Conservation (phyloP, 2,113 vertebrate genomes). For the Acrocephalus kingi region DNA sequence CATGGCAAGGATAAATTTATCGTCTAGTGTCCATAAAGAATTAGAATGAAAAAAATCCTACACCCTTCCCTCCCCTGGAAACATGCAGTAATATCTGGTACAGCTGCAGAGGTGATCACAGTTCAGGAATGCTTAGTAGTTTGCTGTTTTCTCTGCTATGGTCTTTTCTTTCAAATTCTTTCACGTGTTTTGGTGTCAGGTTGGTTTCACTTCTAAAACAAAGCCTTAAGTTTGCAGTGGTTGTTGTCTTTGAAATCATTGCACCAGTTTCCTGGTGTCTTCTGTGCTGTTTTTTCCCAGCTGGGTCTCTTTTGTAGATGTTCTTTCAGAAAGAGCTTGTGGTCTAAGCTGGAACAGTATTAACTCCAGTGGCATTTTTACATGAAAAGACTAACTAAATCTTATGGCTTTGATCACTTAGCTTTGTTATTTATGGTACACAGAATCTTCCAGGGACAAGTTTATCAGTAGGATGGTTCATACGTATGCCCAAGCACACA, state of each 20-base stretch:
- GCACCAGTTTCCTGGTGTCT: neutral
- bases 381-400: neutral
- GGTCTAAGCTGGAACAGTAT: neutral
- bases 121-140: neutral
- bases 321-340: neutral
- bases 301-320: neutral
- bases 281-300: neutral
- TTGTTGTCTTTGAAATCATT: neutral
- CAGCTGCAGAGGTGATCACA: fast-evolving
- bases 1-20: neutral
- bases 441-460: neutral
- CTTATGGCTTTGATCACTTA: neutral
- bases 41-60: neutral
- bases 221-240: neutral
- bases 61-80: neutral
- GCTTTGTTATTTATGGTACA: neutral
- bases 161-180: neutral
- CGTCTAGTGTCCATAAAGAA: neutral
- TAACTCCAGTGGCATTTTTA: constrained; percentile 22
- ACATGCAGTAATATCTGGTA: neutral
- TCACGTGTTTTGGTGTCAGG: neutral
- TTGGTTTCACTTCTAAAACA: neutral
- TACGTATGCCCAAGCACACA: fast-evolving
- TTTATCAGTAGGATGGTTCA: neutral
- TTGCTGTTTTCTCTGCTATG: neutral